phyloP scores from a whole-genome alignment of 2,113 vertebrate genomes.

The Entomyzon cyanotis region DNA sequence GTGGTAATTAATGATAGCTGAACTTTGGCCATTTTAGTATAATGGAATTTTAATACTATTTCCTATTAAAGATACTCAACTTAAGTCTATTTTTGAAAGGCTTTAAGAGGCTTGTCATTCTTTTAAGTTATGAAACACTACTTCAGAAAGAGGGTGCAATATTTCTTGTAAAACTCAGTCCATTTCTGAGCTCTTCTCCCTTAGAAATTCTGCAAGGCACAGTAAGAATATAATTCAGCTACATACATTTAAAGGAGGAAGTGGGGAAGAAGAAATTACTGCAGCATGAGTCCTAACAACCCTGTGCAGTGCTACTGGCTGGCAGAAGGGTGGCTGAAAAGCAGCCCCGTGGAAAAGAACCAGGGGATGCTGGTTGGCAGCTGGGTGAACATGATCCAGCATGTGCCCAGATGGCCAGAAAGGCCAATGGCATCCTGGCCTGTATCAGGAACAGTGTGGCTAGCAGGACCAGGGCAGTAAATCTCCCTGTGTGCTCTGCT shows the following conservation, averaged over 20 bases:
- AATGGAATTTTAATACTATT: slow-evolving; percentile 58
- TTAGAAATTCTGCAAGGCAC: neutral
- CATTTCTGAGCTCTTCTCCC: neutral
- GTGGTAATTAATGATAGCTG: slow-evolving; percentile 26
- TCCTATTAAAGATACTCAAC: neutral
- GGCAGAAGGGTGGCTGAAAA: neutral
- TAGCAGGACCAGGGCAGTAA: neutral
- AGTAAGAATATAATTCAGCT: neutral
- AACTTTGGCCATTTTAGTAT: slow-evolving; percentile 27
- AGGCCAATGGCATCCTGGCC: neutral
- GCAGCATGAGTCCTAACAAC: neutral
- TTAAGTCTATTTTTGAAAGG: neutral
- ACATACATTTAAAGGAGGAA: neutral
- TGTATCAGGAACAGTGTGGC: accelerated
- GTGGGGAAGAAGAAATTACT: neutral
- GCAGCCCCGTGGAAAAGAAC: neutral
- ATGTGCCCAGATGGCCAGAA: neutral
- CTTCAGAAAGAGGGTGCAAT: neutral
- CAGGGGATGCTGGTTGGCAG: neutral
- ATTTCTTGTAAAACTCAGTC: neutral
- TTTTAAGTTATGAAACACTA: neutral
- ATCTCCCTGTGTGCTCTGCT: accelerated
- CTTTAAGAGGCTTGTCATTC: neutral
- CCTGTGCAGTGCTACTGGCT: neutral
- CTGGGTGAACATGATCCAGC: neutral